These are phyloP conservation scores for Cremastobaeus sp. DNA, from an alignment of 2,888 invertebrate genomes.

Conservation along the genomic window DNA sequence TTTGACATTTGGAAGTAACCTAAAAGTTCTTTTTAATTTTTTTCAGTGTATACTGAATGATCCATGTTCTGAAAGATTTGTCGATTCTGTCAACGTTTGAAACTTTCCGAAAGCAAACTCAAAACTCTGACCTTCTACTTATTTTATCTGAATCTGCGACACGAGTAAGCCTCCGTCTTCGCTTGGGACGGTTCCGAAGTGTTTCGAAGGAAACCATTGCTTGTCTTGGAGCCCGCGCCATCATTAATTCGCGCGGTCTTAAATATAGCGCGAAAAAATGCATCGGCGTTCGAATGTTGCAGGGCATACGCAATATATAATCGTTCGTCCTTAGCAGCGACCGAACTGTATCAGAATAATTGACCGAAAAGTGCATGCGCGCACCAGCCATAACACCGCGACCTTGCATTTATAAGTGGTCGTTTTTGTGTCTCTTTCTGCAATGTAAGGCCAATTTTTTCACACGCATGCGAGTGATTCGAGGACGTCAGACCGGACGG, in stretches of 20 bases:
- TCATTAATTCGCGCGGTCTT: slow-evolving; percentile 19
- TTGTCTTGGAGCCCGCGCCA: neutral
- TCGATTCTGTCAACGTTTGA: too few species aligned
- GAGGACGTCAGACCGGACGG: slow-evolving; percentile 59
- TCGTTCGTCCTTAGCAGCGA: slow-evolving; percentile 39
- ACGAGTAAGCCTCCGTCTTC: too few species aligned
- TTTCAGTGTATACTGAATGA: too few species aligned
- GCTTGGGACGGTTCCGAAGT: too few species aligned
- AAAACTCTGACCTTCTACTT: too few species aligned
- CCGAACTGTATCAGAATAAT: slow-evolving; percentile 40
- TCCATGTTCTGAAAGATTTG: too few species aligned
- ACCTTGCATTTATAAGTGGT: slow-evolving; percentile 57
- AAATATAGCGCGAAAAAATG: slow-evolving; percentile 42
- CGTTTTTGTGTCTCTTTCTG: slow-evolving; percentile 58
- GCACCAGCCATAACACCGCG: slow-evolving; percentile 37
- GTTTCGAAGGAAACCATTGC: too few species aligned
- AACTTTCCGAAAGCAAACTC: too few species aligned
- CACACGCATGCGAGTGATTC: slow-evolving; percentile 58
- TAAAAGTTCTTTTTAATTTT: too few species aligned
- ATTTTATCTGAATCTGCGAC: too few species aligned
- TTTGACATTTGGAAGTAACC: too few species aligned
- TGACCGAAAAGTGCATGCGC: slow-evolving; percentile 52
- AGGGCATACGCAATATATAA: slow-evolving; percentile 27
- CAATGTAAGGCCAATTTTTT: slow-evolving; percentile 62
- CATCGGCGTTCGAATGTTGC: slow-evolving; percentile 19